Percentiles rank a stretch among this genome's conserved stretches.
Conservation (phyloP, 2,797 vertebrate species). For the Denticeps clupeoides region DNA sequence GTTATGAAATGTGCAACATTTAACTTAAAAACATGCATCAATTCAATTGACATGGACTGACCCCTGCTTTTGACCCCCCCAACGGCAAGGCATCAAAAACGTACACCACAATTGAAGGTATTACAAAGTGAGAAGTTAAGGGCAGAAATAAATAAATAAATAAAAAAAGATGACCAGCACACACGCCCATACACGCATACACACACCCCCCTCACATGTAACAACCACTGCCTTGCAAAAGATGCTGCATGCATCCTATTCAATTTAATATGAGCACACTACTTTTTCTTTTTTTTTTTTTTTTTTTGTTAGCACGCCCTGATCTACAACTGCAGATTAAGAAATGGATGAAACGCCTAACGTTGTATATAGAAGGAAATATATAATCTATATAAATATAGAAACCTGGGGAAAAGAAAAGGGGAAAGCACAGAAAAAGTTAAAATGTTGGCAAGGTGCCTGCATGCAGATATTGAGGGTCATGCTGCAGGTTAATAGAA, state of each 20-base stretch:
- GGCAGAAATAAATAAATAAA: no score
- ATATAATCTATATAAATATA: no score
- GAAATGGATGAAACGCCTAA: no score
- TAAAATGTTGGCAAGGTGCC: not conserved
- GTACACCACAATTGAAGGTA: not conserved
- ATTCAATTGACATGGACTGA: not conserved
- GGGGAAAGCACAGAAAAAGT: not conserved
- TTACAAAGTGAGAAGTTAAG: slow-evolving; percentile 4
- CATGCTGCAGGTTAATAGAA: slow-evolving; percentile 37
- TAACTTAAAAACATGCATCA: not conserved
- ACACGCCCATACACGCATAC: not conserved
- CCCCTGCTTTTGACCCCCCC: not conserved
- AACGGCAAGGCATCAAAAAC: not conserved
- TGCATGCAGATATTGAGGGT: slow-evolving; percentile 50
- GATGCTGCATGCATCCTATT: slow-evolving; percentile 18
- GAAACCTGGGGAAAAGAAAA: not conserved
- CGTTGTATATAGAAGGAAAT: no score
- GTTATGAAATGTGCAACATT: no score
- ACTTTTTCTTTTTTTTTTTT: no score
- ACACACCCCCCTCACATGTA: slow-evolving; percentile 1
- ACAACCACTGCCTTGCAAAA: not conserved
- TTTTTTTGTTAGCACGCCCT: no score
- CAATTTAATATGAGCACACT: no score
- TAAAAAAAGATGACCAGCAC: slow-evolving; percentile 4
- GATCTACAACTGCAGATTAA: no score